Conservation (phyloP, 2,888 invertebrate species). For the Volucella bombylans region DNA sequence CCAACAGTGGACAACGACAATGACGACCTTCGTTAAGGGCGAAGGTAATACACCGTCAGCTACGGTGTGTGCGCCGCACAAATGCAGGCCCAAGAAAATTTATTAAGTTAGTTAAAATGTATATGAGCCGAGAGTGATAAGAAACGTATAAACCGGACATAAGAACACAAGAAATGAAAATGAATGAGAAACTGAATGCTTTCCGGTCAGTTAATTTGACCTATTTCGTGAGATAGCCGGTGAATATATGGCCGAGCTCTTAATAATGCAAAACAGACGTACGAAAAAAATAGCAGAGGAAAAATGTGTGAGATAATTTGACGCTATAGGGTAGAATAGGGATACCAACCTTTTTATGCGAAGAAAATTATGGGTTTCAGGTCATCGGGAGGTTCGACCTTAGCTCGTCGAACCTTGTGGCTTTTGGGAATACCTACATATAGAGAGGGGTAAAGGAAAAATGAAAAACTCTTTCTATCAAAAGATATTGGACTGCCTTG, state of each 20-base stretch:
- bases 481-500: too few relatives aligned
- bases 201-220: slow-evolving; percentile 67
- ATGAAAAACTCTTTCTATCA: too few relatives aligned
- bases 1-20: slow-evolving; percentile 6
- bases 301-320: too few relatives aligned
- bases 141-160: slow-evolving; percentile 2
- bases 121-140: slow-evolving; percentile 53
- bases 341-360: too few relatives aligned
- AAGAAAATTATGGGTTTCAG: too few relatives aligned
- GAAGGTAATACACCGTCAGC: slow-evolving; percentile 12
- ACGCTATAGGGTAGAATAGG: too few relatives aligned
- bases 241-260: slow-evolving; percentile 28
- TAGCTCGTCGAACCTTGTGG: background rate
- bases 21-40: slow-evolving; percentile 53
- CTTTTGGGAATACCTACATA: too few relatives aligned
- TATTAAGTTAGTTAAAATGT: slow-evolving; percentile 54
- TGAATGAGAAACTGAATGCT: slow-evolving; percentile 32
- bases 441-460: too few relatives aligned
- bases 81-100: slow-evolving; percentile 35
- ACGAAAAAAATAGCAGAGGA: background rate
- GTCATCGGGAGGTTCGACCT: background rate
- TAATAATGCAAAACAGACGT: slow-evolving; percentile 18
- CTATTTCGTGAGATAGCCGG: slow-evolving; percentile 31
- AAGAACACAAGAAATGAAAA: background rate
- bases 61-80: too few relatives aligned